These are phyloP conservation scores for Riptortus pedestris DNA, from an alignment of 1,140 invertebrate genomes.

Conservation along the genomic window DNA sequence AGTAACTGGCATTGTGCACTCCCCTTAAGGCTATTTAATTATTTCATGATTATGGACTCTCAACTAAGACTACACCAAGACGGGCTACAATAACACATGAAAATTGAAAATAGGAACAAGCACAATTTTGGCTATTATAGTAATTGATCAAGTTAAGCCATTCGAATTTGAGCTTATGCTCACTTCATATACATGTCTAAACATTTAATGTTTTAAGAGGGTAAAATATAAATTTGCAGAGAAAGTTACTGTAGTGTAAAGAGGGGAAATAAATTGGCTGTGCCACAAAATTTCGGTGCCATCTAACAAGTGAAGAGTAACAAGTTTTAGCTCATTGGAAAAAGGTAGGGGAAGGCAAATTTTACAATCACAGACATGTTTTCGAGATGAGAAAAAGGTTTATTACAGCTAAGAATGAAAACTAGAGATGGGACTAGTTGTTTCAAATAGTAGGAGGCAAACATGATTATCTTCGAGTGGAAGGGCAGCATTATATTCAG, in stretches of 20 bases:
- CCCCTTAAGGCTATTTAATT: background rate
- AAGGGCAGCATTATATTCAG: too few species aligned
- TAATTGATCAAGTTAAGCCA: too few species aligned
- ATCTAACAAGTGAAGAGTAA: constrained; percentile 28
- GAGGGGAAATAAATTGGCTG: too few species aligned
- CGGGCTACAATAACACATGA: background rate
- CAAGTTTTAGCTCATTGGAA: constrained; percentile 5
- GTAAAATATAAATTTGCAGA: too few species aligned
- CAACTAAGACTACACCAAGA: background rate
- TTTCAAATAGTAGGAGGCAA: too few species aligned
- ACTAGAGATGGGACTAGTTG: too few species aligned
- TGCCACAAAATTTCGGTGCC: constrained; percentile 13
- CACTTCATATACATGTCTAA: too few species aligned
- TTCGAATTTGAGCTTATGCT: too few species aligned
- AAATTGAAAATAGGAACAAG: constrained; percentile 2
- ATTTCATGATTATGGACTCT: background rate
- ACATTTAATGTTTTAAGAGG: too few species aligned
- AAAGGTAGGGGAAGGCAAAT: constrained; percentile 29
- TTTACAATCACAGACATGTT: constrained; percentile 29
- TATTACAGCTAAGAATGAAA: background rate
- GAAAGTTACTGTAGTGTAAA: too few species aligned
- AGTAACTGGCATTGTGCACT: background rate
- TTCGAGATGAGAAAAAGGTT: constrained; percentile 1
- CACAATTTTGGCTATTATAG: background rate
- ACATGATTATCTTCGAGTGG: too few species aligned